Percentiles rank a stretch among this genome's conserved stretches.
phyloP scores from a whole-genome alignment of 2,888 invertebrate species.

The Ethmia dodecea region DNA sequence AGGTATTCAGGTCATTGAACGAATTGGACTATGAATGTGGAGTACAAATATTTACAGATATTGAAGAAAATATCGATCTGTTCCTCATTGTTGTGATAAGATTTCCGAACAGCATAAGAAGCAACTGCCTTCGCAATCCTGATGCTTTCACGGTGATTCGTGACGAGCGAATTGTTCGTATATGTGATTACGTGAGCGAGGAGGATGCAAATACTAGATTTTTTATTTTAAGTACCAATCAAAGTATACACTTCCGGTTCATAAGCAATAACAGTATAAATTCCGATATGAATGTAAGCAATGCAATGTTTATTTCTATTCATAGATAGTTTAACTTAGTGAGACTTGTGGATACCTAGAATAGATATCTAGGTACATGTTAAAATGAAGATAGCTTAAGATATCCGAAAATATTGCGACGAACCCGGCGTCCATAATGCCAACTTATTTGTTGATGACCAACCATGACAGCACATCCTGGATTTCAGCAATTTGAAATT shows the following conservation, averaged over 20 bases:
- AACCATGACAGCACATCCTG: too few relatives aligned
- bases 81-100: constrained; percentile 45
- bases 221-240: constrained; percentile 35
- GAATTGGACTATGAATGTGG: constrained; percentile 52
- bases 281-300: constrained; percentile 50
- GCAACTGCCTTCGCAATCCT: constrained; percentile 41
- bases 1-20: constrained; percentile 52
- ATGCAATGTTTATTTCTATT: too few relatives aligned
- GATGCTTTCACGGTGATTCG: constrained; percentile 47
- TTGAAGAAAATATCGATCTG: constrained; percentile 7
- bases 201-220: constrained; percentile 26
- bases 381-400: not conserved
- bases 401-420: not conserved
- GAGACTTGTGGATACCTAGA: too few relatives aligned
- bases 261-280: constrained; percentile 62
- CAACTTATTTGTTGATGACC: too few relatives aligned
- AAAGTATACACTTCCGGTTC: constrained; percentile 46
- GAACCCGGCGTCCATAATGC: not conserved
- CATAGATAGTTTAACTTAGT: too few relatives aligned
- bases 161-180: constrained; percentile 33
- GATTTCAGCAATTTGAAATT: too few relatives aligned
- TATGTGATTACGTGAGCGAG: constrained; percentile 39
- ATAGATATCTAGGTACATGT: too few relatives aligned
- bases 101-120: constrained; percentile 39
- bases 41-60: constrained; percentile 46